Evolutionary conservation across 2,888 invertebrate genomes (phyloP), one percentile per base, ranked within the genome.

Genomic region (Lasioglossum marginatum): DNA sequence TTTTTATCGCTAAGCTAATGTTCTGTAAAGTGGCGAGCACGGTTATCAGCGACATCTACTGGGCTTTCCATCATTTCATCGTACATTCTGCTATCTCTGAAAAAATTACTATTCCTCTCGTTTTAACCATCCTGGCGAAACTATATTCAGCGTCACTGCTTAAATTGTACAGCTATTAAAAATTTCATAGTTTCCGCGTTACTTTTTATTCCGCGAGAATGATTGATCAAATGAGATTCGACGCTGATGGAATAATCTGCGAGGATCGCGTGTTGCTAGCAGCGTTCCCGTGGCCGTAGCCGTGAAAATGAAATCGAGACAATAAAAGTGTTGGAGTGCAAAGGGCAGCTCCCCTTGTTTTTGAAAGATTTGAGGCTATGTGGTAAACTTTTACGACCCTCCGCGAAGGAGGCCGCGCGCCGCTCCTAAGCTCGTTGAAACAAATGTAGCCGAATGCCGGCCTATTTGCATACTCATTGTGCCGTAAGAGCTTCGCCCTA

Each of bases 391-490:
- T 90, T 90, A 90, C 85, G 90, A 85, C 74, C 81, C 76, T 79
- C 45, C 57, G 84, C 84, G 83, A 85, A 88, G 83, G 88, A 90
- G 57, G 83, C 83, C 52, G 79, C 70, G 81, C 74, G 81, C 48
- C 70, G 68, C 77, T 87, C 80, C 90, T 91, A 91, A 92, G 88
- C 90, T 88, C 88, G 86, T 87, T 83, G 90, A 92, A 90, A 92
- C 90, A 89, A 92, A 93, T 93, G 91, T 92, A 93, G 90, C 89
- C 87, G 92, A 92, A 92, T 91, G 81, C 88, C 83, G 85, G 82
- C 77, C 87, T 89, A 92, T 92, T 92, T 92, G 89, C 92, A 91
- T 92, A 92, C 87, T 89, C 89, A 87, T 91, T 90, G 90, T 91
- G 66, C 86, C 60, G 86, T 91, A 89, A 92, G 90, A 86, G 92